phyloP scores from a whole-genome alignment of 1,140 invertebrate genomes.

The Nasonia giraulti region DNA sequence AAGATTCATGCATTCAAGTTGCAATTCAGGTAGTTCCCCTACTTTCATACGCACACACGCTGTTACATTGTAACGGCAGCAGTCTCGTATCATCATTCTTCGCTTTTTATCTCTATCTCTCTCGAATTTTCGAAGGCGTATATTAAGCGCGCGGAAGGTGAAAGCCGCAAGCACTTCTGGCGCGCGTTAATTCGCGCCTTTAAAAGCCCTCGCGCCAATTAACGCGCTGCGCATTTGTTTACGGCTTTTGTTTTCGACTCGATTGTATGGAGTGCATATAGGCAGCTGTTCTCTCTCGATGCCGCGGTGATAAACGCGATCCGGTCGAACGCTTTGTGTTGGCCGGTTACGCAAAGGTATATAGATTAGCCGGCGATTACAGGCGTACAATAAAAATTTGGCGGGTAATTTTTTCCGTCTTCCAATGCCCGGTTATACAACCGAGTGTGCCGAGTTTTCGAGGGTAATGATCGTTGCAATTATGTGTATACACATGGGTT shows the following conservation, averaged over 20 bases:
- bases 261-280: constrained; percentile 19
- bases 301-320: neutral
- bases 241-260: constrained; percentile 24
- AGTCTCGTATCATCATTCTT: neutral
- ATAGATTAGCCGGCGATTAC: constrained; percentile 16
- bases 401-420: neutral
- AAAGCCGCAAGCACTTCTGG: neutral
- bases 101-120: neutral
- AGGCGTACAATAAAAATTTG: constrained; percentile 22
- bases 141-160: constrained; percentile 18
- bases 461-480: neutral
- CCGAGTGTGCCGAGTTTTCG: neutral
- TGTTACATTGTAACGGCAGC: neutral
- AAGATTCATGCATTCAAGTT: neutral
- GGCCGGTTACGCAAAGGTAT: constrained; percentile 5
- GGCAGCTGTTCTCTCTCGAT: neutral
- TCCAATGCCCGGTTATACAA: neutral
- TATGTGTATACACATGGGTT: neutral
- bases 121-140: constrained; percentile 3
- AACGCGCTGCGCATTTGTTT: constrained; percentile 3
- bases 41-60: neutral
- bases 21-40: neutral
- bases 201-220: neutral
- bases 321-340: neutral
- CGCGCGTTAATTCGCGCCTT: neutral